phyloP scores from a whole-genome alignment of 2,797 vertebrate genomes.

The Artibeus jamaicensis region DNA sequence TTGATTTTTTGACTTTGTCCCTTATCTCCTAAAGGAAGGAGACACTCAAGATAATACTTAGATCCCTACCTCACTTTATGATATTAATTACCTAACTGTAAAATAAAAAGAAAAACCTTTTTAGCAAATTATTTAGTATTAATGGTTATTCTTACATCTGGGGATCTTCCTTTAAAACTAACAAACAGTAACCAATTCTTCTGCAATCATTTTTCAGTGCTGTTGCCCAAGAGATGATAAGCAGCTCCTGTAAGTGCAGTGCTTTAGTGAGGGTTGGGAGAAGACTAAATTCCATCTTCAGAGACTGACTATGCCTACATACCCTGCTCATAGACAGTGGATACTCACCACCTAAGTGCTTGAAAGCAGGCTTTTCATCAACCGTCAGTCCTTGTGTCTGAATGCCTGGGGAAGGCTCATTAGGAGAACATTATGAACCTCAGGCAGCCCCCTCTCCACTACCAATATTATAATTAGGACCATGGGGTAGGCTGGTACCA shows the following conservation, averaged over 20 bases:
- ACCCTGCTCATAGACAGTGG: background rate
- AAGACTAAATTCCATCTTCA: background rate
- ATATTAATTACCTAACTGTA: slow-evolving; percentile 1
- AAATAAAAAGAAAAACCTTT: background rate
- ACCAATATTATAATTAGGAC: background rate
- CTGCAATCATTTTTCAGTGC: background rate
- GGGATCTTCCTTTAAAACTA: background rate
- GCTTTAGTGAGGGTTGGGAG: background rate
- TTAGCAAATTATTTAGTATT: background rate
- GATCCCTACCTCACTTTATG: background rate
- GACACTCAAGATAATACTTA: background rate
- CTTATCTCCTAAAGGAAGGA: background rate
- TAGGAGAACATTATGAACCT: background rate
- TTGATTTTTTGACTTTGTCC: slow-evolving; percentile 27
- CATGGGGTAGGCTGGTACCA: background rate
- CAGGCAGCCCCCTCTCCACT: background rate
- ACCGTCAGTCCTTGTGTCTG: background rate
- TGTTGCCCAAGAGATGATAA: background rate
- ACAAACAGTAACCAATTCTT: background rate
- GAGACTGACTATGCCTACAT: background rate
- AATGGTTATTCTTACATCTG: slow-evolving; percentile 15
- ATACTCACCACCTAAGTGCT: background rate
- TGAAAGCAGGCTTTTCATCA: background rate
- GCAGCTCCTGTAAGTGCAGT: background rate
- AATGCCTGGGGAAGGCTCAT: background rate